A percentile compares a stretch with the other conserved stretches of the same genome.
Conservation (phyloP, 1,140 invertebrate species). For the Ephestia elutella region DNA sequence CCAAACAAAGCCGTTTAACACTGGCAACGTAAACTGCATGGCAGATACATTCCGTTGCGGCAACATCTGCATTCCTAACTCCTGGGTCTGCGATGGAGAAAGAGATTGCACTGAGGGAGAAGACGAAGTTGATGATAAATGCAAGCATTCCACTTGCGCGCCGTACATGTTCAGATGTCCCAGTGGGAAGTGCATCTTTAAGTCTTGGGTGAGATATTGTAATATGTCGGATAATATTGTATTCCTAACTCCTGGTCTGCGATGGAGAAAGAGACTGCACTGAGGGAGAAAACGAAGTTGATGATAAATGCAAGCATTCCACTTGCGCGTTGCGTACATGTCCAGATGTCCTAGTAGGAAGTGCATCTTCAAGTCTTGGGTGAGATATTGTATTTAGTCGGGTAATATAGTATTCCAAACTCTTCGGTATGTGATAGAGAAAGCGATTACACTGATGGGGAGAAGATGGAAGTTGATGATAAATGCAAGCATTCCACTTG, state of each 20-base stretch:
- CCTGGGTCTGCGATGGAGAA: conserved; percentile 23
- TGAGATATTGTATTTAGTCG: conserved; percentile 25
- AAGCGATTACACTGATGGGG: conserved; percentile 73
- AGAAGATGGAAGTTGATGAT: conserved; percentile 80
- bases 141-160: conserved; percentile 65
- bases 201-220: conserved; percentile 52
- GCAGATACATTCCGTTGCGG: conserved; percentile 5
- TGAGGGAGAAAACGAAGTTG: conserved; percentile 81
- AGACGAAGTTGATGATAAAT: conserved; percentile 78
- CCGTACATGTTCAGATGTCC: conserved; percentile 74
- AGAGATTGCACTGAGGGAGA: conserved; percentile 74
- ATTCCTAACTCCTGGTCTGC: background rate
- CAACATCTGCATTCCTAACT: background rate
- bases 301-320: conserved; percentile 64
- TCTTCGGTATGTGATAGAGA: conserved; percentile 18
- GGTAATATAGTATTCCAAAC: background rate
- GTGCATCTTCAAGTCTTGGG: conserved; percentile 76
- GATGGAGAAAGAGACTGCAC: conserved; percentile 41
- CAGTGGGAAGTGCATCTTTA: conserved; percentile 77
- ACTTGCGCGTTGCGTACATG: conserved; percentile 74
- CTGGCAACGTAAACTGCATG: conserved; percentile 16
- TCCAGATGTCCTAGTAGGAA: conserved; percentile 74
- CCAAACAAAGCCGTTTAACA: conserved; percentile 37
- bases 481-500: conserved; percentile 63
- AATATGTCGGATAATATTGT: too few relatives aligned